These are phyloP conservation scores for Portunus trituberculatus DNA, from an alignment of 1,140 invertebrate species.

Conservation along the genomic window DNA sequence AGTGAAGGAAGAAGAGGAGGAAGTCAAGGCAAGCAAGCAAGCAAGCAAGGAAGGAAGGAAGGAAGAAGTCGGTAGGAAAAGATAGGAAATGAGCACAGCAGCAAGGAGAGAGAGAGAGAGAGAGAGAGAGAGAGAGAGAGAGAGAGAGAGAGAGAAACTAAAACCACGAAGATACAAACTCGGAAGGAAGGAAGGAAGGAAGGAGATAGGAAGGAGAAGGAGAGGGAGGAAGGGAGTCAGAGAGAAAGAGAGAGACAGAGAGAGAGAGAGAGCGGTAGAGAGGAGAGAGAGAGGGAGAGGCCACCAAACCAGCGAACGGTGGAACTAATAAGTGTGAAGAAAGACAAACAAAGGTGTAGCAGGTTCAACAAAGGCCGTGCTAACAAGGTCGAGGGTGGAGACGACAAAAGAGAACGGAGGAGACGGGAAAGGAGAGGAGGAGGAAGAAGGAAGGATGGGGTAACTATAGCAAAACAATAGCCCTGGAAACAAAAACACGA, in stretches of 20 bases:
- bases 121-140: not conserved
- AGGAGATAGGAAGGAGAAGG: not conserved
- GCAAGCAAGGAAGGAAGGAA: not conserved
- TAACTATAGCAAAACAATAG: not conserved
- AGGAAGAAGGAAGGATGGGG: slow-evolving; percentile 5
- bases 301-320: not conserved
- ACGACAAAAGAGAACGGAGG: slow-evolving; percentile 8
- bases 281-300: not conserved
- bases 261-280: not conserved
- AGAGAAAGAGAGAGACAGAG: not conserved
- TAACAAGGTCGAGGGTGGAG: not conserved
- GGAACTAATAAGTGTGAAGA: slow-evolving; percentile 22
- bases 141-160: not conserved
- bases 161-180: no score
- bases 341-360: not conserved
- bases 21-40: not conserved
- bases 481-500: not conserved
- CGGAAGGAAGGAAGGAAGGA: not conserved
- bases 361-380: not conserved
- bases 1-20: no score
- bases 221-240: not conserved
- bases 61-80: not conserved
- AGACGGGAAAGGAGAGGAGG: not conserved
- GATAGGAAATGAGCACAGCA: not conserved
- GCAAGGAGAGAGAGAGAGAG: not conserved